A percentile compares a stretch with the other conserved stretches of the same genome.
These are phyloP conservation scores for Stegastes partitus DNA, from an alignment of 2,113 vertebrate species.

Conservation along the genomic window DNA sequence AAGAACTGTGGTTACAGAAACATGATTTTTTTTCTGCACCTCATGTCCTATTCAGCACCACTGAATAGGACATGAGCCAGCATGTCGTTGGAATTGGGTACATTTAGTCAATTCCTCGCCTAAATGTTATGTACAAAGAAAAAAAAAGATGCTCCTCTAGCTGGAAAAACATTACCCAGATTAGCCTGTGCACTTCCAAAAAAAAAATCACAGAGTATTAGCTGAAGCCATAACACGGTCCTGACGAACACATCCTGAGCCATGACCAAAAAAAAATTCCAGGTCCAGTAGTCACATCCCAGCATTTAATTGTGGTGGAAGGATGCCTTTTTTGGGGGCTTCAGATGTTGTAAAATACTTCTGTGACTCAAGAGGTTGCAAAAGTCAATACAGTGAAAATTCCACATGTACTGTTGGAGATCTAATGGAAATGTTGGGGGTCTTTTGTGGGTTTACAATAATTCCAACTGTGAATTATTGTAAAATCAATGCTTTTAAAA, in stretches of 20 bases:
- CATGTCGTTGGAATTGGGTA: constrained; percentile 21
- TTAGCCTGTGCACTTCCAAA: constrained; percentile 9
- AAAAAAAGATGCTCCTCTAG: background rate
- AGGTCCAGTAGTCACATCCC: constrained; percentile 53
- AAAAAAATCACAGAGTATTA: constrained; percentile 11
- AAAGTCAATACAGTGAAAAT: constrained; percentile 42
- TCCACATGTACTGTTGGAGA: constrained; percentile 34
- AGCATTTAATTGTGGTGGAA: constrained; percentile 28
- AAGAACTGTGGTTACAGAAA: constrained; percentile 5
- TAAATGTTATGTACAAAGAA: constrained; percentile 17
- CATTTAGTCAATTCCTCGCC: constrained; percentile 3
- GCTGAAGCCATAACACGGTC: background rate
- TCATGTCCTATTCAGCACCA: constrained; percentile 45
- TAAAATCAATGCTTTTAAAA: constrained; percentile 64
- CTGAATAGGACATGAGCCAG: constrained; percentile 53
- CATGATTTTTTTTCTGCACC: constrained; percentile 32
- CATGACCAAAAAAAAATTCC: constrained; percentile 18
- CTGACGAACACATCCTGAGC: too few relatives aligned
- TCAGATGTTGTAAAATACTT: constrained; percentile 48
- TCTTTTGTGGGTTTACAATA: constrained; percentile 20
- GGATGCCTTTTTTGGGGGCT: constrained; percentile 26
- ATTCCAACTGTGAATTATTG: constrained; percentile 46
- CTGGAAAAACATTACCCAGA: constrained; percentile 8
- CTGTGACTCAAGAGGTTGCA: constrained; percentile 40
- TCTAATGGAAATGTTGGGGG: constrained; percentile 35